Evolutionary conservation across 2,797 vertebrate species (phyloP).

Genomic region (Phalloptychus januarius): DNA sequence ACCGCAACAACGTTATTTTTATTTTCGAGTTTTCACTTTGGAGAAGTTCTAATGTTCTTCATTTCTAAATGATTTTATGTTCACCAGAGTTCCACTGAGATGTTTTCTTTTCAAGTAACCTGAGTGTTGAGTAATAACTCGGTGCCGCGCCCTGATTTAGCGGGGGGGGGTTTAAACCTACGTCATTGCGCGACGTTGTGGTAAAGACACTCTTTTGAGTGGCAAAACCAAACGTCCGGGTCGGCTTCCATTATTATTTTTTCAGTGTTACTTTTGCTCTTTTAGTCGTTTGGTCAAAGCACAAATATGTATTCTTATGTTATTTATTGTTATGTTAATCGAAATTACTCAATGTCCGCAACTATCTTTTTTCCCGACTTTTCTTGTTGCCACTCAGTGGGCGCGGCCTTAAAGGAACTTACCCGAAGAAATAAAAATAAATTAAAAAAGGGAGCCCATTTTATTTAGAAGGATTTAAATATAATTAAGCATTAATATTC

Average conservation of each 20-base stretch:
- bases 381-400: background rate
- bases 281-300: background rate
- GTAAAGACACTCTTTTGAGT: background rate
- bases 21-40: background rate
- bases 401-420: background rate
- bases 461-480: background rate
- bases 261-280: background rate
- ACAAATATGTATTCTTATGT: background rate
- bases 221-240: background rate
- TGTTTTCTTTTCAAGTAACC: background rate
- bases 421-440: background rate
- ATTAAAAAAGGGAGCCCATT: background rate
- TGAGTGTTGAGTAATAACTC: background rate
- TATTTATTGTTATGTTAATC: background rate
- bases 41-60: background rate
- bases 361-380: background rate
- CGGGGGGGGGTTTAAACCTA: fast-evolving
- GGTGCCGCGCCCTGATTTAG: background rate
- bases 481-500: background rate
- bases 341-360: background rate
- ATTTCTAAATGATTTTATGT: background rate
- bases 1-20: background rate
- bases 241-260: background rate
- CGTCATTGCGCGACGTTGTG: background rate
- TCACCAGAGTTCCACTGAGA: background rate